Percentiles rank a stretch among this genome's conserved stretches.
Evolutionary conservation across 1,140 invertebrate genomes (phyloP).

Genomic region (Lycorma delicatula): DNA sequence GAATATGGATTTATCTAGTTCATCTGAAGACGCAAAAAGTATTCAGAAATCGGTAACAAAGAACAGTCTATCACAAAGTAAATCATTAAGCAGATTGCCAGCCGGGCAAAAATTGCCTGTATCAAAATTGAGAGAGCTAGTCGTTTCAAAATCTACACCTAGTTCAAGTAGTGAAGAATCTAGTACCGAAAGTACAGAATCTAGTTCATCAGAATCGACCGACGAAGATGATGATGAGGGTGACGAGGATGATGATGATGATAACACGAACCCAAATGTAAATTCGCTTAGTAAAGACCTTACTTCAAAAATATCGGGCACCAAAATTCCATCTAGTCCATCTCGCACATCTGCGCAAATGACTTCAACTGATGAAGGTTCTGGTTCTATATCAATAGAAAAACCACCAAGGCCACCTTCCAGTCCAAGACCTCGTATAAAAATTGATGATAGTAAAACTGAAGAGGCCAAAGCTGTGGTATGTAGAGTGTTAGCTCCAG

Average conservation of each 20-base stretch:
- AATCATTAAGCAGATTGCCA: slow-evolving; percentile 14
- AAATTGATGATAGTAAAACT: not conserved
- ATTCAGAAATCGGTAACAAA: too few relatives aligned
- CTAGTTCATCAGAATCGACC: slow-evolving; percentile 2
- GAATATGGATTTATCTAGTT: slow-evolving; percentile 50
- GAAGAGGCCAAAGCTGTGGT: slow-evolving; percentile 63
- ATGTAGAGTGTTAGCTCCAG: slow-evolving; percentile 55
- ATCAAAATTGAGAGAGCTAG: not conserved
- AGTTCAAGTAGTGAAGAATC: slow-evolving; percentile 29
- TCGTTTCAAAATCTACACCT: not conserved
- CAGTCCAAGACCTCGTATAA: slow-evolving; percentile 33
- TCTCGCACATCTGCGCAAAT: slow-evolving; percentile 42
- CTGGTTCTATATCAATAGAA: slow-evolving; percentile 37
- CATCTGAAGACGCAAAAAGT: slow-evolving; percentile 33
- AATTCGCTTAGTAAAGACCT: too few relatives aligned
- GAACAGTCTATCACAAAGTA: slow-evolving; percentile 36
- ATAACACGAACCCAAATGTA: too few relatives aligned
- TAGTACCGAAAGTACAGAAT: slow-evolving; percentile 20
- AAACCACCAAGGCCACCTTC: slow-evolving; percentile 45
- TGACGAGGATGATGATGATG: slow-evolving; percentile 1
- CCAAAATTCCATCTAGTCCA: slow-evolving; percentile 35
- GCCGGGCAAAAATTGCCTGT: not conserved
- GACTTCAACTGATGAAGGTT: slow-evolving; percentile 49
- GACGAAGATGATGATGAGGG: slow-evolving; percentile 14
- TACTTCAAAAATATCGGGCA: slow-evolving; percentile 27